A percentile compares a stretch with the other conserved stretches of the same genome.
These are phyloP conservation scores for Oryzias woworae DNA, from an alignment of 2,113 vertebrate species.

Conservation along the genomic window DNA sequence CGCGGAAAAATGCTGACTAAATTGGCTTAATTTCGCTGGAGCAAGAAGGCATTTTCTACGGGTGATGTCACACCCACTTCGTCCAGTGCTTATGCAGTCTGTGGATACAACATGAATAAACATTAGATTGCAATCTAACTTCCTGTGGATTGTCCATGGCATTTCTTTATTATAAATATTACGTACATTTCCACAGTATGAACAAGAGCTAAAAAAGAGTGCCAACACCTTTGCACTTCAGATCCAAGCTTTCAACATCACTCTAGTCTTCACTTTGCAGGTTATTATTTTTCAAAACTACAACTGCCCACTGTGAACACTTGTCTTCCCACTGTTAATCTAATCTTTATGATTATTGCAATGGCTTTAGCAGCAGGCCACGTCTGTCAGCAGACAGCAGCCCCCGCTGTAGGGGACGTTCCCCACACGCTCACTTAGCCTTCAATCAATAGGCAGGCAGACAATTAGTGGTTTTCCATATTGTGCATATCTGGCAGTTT, in stretches of 20 bases:
- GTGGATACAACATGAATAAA: no score
- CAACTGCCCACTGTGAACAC: constrained; percentile 73
- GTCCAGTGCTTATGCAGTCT: no score
- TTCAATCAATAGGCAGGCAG: constrained; percentile 63
- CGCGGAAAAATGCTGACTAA: no score
- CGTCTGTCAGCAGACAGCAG: constrained; percentile 71
- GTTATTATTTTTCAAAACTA: constrained; percentile 55
- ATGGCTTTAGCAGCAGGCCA: constrained; percentile 74
- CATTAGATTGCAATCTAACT: no score
- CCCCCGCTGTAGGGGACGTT: constrained; percentile 61
- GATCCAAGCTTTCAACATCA: constrained; percentile 40
- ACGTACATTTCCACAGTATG: not conserved
- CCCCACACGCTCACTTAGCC: constrained; percentile 43
- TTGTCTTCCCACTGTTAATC: constrained; percentile 75
- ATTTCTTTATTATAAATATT: no score
- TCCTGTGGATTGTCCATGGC: no score
- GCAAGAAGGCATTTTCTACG: no score
- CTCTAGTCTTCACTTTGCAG: constrained; percentile 33
- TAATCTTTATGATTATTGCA: constrained; percentile 77
- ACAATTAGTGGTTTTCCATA: constrained; percentile 52
- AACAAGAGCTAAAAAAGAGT: not conserved
- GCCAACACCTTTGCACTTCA: not conserved
- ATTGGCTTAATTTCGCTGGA: no score
- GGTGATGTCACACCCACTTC: no score
- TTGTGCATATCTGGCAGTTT: constrained; percentile 28